Percentiles rank a stretch among this genome's conserved stretches.
Evolutionary conservation across 2,888 invertebrate species (phyloP).

Genomic region (Phragmatobia fuliginosa): DNA sequence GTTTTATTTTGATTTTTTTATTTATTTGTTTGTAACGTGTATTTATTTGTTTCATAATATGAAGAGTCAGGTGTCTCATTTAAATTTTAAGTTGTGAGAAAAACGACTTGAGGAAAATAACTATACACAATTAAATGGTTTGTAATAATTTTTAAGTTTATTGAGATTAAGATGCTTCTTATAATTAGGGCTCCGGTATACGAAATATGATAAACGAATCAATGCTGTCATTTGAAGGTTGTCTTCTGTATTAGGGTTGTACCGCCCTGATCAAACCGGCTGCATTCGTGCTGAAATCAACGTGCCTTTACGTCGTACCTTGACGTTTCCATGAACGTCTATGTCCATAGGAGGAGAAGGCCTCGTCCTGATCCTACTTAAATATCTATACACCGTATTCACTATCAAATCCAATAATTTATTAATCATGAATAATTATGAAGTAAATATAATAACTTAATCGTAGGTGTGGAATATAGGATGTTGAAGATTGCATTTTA

Average conservation of each 20-base stretch:
- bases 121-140: not conserved
- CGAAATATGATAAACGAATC: too few species aligned
- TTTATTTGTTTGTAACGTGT: not conserved
- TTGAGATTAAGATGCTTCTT: too few species aligned
- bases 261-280: too few species aligned
- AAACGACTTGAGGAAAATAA: not conserved
- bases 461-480: slow-evolving; percentile 12
- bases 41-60: not conserved
- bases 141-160: too few species aligned
- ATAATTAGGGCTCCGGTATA: too few species aligned
- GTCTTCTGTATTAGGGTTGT: too few species aligned
- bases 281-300: too few species aligned
- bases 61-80: not conserved
- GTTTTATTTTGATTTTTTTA: slow-evolving; percentile 15
- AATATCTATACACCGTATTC: not conserved
- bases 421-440: slow-evolving; percentile 13
- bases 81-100: too few species aligned
- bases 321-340: not conserved
- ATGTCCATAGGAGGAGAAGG: not conserved
- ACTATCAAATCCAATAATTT: not conserved
- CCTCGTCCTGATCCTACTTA: not conserved
- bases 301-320: too few species aligned
- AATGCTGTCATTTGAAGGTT: too few species aligned
- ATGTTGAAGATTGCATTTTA: not conserved
- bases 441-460: slow-evolving; percentile 1